Percentiles rank a stretch among this genome's conserved stretches.
These are phyloP conservation scores for Chaenocephalus aceratus DNA, from an alignment of 2,113 vertebrate genomes.

Conservation along the genomic window DNA sequence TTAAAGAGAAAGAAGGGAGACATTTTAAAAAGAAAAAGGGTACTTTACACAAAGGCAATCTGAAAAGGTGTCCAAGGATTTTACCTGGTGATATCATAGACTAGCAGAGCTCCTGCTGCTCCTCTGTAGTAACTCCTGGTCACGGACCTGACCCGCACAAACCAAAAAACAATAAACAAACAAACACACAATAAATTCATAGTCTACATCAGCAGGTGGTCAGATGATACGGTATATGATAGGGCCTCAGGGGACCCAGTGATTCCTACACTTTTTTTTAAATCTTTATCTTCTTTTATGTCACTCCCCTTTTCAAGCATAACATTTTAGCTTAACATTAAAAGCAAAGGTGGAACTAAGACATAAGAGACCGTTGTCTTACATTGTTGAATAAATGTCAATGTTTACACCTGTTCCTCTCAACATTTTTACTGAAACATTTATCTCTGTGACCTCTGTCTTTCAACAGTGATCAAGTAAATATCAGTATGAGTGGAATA, in stretches of 20 bases:
- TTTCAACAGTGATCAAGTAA: neutral
- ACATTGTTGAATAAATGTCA: neutral
- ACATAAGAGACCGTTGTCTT: neutral
- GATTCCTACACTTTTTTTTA: too few relatives aligned
- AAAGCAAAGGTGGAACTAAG: neutral
- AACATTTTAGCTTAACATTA: neutral
- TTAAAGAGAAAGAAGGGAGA: neutral
- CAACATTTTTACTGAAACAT: neutral
- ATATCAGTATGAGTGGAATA: neutral
- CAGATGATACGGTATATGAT: too few relatives aligned
- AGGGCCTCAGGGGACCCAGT: too few relatives aligned
- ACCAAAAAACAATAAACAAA: neutral
- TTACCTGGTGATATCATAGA: conserved; percentile 95
- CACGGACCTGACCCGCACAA: conserved; percentile 86
- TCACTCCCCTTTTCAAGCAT: neutral
- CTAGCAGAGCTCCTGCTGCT: conserved; percentile 91
- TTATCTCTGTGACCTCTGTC: neutral
- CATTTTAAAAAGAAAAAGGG: neutral
- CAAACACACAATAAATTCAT: neutral
- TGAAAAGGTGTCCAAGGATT: neutral
- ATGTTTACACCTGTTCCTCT: neutral
- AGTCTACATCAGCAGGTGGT: too few relatives aligned
- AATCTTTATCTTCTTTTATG: too few relatives aligned
- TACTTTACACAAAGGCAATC: neutral
- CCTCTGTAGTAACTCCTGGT: conserved; percentile 95